These are phyloP conservation scores for Conchocele bisecta DNA, from an alignment of 2,888 invertebrate genomes.

Conservation along the genomic window DNA sequence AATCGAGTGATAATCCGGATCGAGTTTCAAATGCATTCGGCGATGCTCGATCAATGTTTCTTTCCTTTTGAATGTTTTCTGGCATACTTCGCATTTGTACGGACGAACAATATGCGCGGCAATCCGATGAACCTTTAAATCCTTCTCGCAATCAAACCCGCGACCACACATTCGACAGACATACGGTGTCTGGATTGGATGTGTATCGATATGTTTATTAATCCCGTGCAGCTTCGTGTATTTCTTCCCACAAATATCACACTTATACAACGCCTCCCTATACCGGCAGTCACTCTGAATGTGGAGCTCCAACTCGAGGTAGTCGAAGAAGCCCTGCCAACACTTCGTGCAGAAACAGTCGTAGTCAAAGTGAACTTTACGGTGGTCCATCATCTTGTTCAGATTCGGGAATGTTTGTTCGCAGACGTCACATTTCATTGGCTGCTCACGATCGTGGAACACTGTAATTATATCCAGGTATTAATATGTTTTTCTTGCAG, in stretches of 20 bases:
- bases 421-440: slow-evolving; percentile 59
- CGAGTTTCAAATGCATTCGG: slow-evolving; percentile 46
- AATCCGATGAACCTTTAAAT: slow-evolving; percentile 44
- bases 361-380: slow-evolving; percentile 57
- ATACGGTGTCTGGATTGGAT: slow-evolving; percentile 55
- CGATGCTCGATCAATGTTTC: slow-evolving; percentile 55
- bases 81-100: slow-evolving; percentile 55
- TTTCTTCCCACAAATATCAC: slow-evolving; percentile 53
- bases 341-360: slow-evolving; percentile 56
- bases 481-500: background rate
- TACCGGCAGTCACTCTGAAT: slow-evolving; percentile 48
- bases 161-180: slow-evolving; percentile 59
- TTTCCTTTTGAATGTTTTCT: slow-evolving; percentile 54
- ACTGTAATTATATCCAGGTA: slow-evolving; percentile 10
- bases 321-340: slow-evolving; percentile 62
- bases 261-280: slow-evolving; percentile 55
- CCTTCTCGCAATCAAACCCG: slow-evolving; percentile 52
- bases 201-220: slow-evolving; percentile 59
- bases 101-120: slow-evolving; percentile 57
- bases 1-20: background rate
- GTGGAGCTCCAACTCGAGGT: slow-evolving; percentile 50
- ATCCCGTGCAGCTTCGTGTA: slow-evolving; percentile 53
- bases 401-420: slow-evolving; percentile 51
- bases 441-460: slow-evolving; percentile 41
- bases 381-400: slow-evolving; percentile 47